Evolutionary conservation across 1,140 invertebrate genomes (phyloP).

Genomic region (Tetragnatha versicolor): DNA sequence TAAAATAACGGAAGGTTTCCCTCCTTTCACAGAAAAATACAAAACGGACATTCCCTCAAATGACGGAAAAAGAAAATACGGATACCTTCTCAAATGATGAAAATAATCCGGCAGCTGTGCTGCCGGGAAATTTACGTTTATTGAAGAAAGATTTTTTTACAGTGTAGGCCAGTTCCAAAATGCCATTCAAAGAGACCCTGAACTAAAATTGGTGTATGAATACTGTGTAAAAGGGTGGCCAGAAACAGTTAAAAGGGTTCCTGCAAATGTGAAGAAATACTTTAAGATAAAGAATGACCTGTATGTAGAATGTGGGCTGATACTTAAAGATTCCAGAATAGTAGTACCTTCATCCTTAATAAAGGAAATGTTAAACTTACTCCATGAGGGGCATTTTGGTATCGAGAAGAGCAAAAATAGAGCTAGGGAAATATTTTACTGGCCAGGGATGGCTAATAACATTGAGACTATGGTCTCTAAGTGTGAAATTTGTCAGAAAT

Average conservation of each 20-base stretch:
- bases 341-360: conserved; percentile 60
- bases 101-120: too few species aligned
- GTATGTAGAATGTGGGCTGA: conserved; percentile 56
- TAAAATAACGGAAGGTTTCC: too few species aligned
- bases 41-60: too few species aligned
- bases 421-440: too few species aligned
- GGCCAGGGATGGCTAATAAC: background rate
- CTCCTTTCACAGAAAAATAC: too few species aligned
- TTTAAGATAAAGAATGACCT: conserved; percentile 58
- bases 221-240: conserved; percentile 56
- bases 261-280: conserved; percentile 30
- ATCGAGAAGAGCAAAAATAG: conserved; percentile 51
- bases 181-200: background rate
- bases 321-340: conserved; percentile 60
- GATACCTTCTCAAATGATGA: too few species aligned
- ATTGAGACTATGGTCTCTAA: background rate
- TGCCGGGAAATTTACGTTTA: too few species aligned
- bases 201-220: background rate
- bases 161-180: background rate
- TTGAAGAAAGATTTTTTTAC: too few species aligned
- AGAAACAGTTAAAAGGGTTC: conserved; percentile 16
- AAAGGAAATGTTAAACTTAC: conserved; percentile 59
- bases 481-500: background rate
- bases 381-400: conserved; percentile 62
- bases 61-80: too few species aligned